phyloP scores from a whole-genome alignment of 2,113 vertebrate species.

The Oreochromis aureus region DNA sequence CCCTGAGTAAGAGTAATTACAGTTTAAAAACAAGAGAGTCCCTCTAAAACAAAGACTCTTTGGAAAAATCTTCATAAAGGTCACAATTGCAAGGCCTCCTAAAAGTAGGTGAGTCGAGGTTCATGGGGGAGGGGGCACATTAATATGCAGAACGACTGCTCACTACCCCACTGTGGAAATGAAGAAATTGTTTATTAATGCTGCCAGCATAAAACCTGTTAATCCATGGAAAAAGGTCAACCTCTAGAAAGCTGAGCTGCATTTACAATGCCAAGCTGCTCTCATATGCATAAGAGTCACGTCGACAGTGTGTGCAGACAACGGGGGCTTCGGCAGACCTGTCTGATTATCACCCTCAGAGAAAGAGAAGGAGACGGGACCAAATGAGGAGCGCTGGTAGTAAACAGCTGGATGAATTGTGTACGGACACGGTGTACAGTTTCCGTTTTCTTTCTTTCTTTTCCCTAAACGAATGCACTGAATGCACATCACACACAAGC shows the following conservation, averaged over 20 bases:
- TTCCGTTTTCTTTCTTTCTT: not conserved
- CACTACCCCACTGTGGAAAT: constrained; percentile 38
- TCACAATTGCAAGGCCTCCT: not conserved
- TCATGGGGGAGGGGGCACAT: not conserved
- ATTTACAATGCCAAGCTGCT: constrained; percentile 35
- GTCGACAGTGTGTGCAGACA: constrained; percentile 49
- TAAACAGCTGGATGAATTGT: constrained; percentile 19
- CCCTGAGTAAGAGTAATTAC: not conserved
- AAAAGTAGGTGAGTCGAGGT: constrained; percentile 30
- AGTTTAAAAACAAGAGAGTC: not conserved
- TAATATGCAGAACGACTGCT: constrained; percentile 55
- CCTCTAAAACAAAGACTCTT: not conserved
- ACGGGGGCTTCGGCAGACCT: constrained; percentile 27
- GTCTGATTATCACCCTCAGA: constrained; percentile 51
- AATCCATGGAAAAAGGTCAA: constrained; percentile 70
- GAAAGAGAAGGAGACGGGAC: constrained; percentile 12
- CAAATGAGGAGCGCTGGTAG: not conserved
- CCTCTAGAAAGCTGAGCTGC: constrained; percentile 50
- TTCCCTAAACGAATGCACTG: not conserved
- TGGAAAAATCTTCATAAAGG: not conserved
- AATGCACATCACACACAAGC: not conserved
- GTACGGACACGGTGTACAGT: not conserved
- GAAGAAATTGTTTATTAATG: constrained; percentile 72
- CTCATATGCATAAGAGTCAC: constrained; percentile 61
- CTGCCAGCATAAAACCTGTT: constrained; percentile 66